Percentiles rank a stretch among this genome's conserved stretches.
Evolutionary conservation across 2,797 vertebrate species (phyloP).

Genomic region (Acipenser ruthenus): DNA sequence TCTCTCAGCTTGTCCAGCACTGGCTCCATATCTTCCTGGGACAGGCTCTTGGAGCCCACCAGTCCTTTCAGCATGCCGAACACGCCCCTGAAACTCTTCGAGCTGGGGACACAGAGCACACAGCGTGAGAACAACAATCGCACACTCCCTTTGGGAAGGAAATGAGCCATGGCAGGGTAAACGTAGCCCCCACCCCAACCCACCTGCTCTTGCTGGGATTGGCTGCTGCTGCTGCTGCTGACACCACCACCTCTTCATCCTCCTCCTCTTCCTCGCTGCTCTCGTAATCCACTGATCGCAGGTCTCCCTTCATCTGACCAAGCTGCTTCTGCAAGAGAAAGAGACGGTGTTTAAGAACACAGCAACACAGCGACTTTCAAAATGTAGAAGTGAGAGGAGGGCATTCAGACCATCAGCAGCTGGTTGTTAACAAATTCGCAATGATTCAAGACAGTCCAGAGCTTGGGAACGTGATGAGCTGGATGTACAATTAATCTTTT

Average conservation of each 20-base stretch:
- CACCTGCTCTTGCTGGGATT: conserved; percentile 45
- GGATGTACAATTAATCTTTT: no score
- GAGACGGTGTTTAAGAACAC: conserved; percentile 1
- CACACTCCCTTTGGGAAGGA: neutral
- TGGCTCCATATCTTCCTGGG: conserved; percentile 82
- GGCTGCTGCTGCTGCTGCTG: conserved; percentile 23
- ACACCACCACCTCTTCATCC: conserved; percentile 40
- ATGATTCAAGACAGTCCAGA: no score
- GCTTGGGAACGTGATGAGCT: no score
- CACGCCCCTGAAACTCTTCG: conserved; percentile 89
- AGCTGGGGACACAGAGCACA: conserved; percentile 41
- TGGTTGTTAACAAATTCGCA: no score
- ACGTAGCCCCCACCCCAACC: neutral
- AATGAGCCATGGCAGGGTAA: neutral
- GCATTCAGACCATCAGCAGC: no score
- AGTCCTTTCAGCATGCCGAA: conserved; percentile 96
- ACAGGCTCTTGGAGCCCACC: conserved; percentile 90
- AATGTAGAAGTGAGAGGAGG: rapidly evolving
- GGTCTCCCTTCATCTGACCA: conserved; percentile 68
- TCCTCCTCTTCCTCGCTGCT: conserved; percentile 69
- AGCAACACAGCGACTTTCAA: neutral
- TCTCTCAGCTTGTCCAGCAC: conserved; percentile 96
- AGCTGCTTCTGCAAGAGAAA: conserved; percentile 45
- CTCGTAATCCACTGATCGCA: conserved; percentile 82
- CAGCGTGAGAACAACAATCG: neutral